Conservation (phyloP, 2,888 invertebrate genomes). For the Cacoxenus indagator region DNA sequence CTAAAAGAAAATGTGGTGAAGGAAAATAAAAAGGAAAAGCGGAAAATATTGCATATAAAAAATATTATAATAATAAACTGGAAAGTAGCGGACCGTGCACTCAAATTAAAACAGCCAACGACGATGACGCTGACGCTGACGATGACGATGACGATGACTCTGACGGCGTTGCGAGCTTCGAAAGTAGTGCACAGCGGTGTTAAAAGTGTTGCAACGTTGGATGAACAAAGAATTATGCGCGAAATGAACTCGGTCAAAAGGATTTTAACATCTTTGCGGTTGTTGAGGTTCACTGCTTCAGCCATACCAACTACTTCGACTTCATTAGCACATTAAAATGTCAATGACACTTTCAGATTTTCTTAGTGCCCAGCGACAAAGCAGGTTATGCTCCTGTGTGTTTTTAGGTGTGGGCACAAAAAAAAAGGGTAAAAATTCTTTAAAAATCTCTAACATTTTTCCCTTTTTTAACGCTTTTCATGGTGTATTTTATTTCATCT, state of each 20-base stretch:
- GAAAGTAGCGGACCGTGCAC: constrained; percentile 38
- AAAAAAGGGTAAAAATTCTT: constrained; percentile 9
- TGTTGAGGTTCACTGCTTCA: neutral
- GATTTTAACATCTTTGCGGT: constrained; percentile 48
- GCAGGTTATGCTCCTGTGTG: neutral
- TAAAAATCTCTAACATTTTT: neutral
- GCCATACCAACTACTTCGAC: constrained; percentile 33
- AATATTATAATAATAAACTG: constrained; percentile 28
- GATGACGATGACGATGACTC: constrained; percentile 7
- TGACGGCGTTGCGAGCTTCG: constrained; percentile 44
- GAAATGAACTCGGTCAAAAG: constrained; percentile 22
- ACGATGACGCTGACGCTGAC: constrained; percentile 14
- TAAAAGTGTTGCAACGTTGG: neutral
- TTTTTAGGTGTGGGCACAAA: neutral
- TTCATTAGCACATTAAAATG: constrained; percentile 65
- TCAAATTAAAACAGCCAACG: constrained; percentile 35
- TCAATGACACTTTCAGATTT: constrained; percentile 55
- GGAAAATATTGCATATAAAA: constrained; percentile 5
- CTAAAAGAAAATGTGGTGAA: constrained; percentile 19
- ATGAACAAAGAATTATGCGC: constrained; percentile 14
- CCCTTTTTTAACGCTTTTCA: neutral
- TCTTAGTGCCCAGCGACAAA: neutral
- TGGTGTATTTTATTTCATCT: neutral
- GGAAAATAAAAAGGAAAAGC: neutral
- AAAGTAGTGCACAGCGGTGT: constrained; percentile 38